Evolutionary conservation across 35 echinoderm and acorn worm genomes (phyloP).

Genomic region (Anneissia japonica): DNA sequence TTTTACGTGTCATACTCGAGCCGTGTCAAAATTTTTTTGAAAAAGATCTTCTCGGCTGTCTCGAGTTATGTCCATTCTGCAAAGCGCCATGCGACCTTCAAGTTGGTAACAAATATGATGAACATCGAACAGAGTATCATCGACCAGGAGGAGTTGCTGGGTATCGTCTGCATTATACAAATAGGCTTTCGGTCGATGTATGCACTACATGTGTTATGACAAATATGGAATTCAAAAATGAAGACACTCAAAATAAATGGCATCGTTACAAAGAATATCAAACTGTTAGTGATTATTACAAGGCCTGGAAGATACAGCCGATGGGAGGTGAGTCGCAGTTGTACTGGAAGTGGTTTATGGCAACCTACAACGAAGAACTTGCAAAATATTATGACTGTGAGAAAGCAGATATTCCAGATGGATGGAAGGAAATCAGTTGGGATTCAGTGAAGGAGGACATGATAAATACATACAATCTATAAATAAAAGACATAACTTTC

Average conservation of each 20-base stretch:
- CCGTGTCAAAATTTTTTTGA: not conserved
- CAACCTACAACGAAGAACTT: slow-evolving; percentile 12
- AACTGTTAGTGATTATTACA: not conserved
- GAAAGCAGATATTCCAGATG: slow-evolving; percentile 3
- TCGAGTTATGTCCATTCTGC: slow-evolving; percentile 31
- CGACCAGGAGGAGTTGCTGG: slow-evolving; percentile 15
- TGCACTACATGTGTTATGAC: slow-evolving; percentile 5
- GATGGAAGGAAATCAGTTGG: slow-evolving; percentile 6
- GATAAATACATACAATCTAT: not conserved
- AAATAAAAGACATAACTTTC: no score
- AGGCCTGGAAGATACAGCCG: slow-evolving; percentile 10
- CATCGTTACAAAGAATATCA: slow-evolving; percentile 16
- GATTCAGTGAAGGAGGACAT: not conserved
- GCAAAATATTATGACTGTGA: not conserved
- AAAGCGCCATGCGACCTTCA: slow-evolving; percentile 26
- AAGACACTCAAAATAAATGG: not conserved
- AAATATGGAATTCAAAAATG: not conserved
- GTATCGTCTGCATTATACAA: not conserved
- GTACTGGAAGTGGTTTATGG: slow-evolving; percentile 43
- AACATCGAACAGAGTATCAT: slow-evolving; percentile 2
- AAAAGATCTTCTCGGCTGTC: not conserved
- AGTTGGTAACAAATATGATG: not conserved
- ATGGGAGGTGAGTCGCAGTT: slow-evolving; percentile 4
- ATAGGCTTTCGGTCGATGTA: not conserved
- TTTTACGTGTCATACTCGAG: no score